Base-by-base conservation (phyloP, 2,113 vertebrate genomes). In the Blennius ocellaris region DNA sequence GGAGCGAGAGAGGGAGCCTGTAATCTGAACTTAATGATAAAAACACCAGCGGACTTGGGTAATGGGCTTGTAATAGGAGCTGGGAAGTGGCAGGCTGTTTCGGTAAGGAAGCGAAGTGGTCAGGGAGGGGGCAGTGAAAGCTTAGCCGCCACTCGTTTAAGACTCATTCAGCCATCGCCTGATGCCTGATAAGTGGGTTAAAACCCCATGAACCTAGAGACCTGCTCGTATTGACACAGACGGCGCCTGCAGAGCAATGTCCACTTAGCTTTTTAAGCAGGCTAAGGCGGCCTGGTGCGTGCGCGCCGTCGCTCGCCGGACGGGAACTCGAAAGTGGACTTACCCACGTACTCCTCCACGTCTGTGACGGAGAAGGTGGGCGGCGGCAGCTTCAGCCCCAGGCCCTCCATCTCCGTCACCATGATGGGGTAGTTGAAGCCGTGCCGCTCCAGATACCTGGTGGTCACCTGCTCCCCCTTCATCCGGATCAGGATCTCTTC, bases 321-420 rank as follows among this genome's bases (percentile, higher is more conserved):
- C 21, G 21, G 21, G 21, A 30, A 30, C 21, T 30, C 8, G n/a
- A 30, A 48, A 15, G 12, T 1, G 7, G 59, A 11, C 97, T 95
- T 95, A 99, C 98, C 98, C 67, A 99, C 98, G 71, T 97, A 97
- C 70, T 92, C 95, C 93, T 98, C 96, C 93, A 99, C 98, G 74
- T 99, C 96, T 86, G 85, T 93, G 81, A 98, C 96, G 0, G 97
- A 97, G 87, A 99, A 99, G 7, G 94, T 92, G 7, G 94, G 90
- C 0, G 94, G 88, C 6, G 97, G 98, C 40, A 99, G 95, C 81
- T 94, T 94, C 77, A 99, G 96, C 30, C 97, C 98, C 52, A 99
- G 93, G 21, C 94, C 97, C 55, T 99, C 97, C 93, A 96, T 93
- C 82, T 96, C 95, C 2, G 95, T 88, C 84, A 99, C 92, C 79